Evolutionary conservation across 2,797 vertebrate species (phyloP), one percentile per base, ranked within the genome.

Genomic region (Enteromius trimaculatus): DNA sequence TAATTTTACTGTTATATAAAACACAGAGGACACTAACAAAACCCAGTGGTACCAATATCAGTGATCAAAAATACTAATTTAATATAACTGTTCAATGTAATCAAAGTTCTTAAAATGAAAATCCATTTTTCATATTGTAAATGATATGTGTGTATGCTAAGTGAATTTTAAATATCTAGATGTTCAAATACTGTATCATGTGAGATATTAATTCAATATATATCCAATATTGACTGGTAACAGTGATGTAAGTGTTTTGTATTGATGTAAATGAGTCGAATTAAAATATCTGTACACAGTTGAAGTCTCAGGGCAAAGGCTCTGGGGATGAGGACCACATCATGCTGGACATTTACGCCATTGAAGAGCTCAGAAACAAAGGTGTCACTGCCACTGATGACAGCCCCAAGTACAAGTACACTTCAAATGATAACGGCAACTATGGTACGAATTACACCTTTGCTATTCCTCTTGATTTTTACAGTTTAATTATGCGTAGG

Each of bases 311-410:
- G 88, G 97, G 97, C 69, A 99, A 96, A 49, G 98, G 97, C 6
- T 92, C 95, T 0, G 97, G 96, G 13, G 96, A 95, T 0, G 96
- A 92, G 86, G 97, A 99, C 81, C 95, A 96, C 87, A 95, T 99
- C 90, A 99, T 99, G 98, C 88, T 99, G 93, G 98, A 99, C 92
- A 99, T 99, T 85, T 99, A 99, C 0, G 97, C 98, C 77, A 99
- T 99, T 0, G 98, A 99, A 77, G 97, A 99, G 83, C 95, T 99
- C 37, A 94, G 97, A 62, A 95, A 94, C 85, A 95, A 80, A 85
- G 94, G 93, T 0, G 77, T 95, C 17, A 91, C 95, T 1, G 91
- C 93, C 58, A 99, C 98, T 0, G 95, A 99, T 0, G 97, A 99
- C 83, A 93, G 94, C 0, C 94, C 93, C 13, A 99, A 99, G 86